Percentiles rank a stretch among this genome's conserved stretches.
Evolutionary conservation across 2,113 vertebrate species (phyloP).

Genomic region (Scomber colias): DNA sequence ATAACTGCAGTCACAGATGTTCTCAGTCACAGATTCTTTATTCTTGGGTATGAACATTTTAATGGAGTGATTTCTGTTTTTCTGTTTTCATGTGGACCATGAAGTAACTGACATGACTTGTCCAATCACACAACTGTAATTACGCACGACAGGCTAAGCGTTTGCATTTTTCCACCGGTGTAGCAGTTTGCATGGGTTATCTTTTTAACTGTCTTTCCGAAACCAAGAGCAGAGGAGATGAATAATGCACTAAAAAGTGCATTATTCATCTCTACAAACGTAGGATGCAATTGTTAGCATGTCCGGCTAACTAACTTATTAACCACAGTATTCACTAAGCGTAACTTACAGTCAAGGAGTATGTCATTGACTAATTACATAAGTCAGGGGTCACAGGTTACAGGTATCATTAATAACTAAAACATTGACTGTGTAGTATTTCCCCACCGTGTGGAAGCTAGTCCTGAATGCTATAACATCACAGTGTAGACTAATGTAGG

Average conservation of each 20-base stretch:
- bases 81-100: too few species aligned
- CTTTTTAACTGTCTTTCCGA: not conserved
- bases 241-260: not conserved
- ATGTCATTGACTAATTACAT: not conserved
- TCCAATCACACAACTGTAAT: too few species aligned
- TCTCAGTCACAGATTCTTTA: too few species aligned
- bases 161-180: too few species aligned
- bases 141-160: too few species aligned
- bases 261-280: not conserved
- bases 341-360: not conserved
- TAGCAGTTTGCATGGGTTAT: too few species aligned
- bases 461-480: not conserved
- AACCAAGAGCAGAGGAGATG: not conserved
- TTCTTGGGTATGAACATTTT: too few species aligned
- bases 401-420: too few species aligned
- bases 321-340: too few species aligned
- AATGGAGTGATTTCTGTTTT: too few species aligned
- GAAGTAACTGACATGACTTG: too few species aligned
- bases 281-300: not conserved
- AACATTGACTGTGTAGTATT: not conserved
- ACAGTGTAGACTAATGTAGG: not conserved
- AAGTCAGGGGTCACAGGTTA: not conserved
- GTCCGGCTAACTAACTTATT: not conserved
- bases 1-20: conserved; percentile 3
- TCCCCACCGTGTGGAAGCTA: not conserved